These are phyloP conservation scores for Cotesia chilonis DNA, from an alignment of 1,140 invertebrate genomes.

Conservation along the genomic window DNA sequence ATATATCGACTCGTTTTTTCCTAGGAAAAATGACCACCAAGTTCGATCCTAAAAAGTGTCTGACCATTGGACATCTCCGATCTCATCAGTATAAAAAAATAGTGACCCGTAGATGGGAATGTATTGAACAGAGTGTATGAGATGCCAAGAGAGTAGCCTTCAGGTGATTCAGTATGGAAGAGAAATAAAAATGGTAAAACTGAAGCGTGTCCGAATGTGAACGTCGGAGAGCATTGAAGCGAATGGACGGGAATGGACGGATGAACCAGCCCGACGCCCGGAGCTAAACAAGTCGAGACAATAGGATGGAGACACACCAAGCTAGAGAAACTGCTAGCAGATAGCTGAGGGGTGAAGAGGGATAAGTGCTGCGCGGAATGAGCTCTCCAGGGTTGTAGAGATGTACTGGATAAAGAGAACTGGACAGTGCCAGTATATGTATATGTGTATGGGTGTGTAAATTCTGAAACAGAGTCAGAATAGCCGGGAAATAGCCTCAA, in stretches of 20 bases:
- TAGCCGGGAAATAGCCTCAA: constrained; percentile 49
- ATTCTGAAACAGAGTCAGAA: constrained; percentile 27
- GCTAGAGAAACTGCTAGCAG: constrained; percentile 12
- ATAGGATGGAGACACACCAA: constrained; percentile 29
- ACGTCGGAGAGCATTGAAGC: constrained; percentile 38
- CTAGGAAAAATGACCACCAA: too few species aligned
- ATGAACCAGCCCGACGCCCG: constrained; percentile 33
- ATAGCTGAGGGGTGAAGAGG: constrained; percentile 9
- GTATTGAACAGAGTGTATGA: constrained; percentile 15
- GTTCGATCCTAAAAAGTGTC: too few species aligned
- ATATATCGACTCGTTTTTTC: too few species aligned
- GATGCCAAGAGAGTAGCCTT: constrained; percentile 5
- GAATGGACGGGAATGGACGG: constrained; percentile 40
- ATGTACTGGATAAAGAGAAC: constrained; percentile 6
- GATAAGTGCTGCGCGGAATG: constrained; percentile 32
- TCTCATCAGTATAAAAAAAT: too few species aligned
- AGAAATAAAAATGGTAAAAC: constrained; percentile 49
- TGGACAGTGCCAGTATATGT: background rate
- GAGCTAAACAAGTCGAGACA: constrained; percentile 39
- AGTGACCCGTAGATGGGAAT: background rate
- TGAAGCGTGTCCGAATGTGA: constrained; percentile 39
- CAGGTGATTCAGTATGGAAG: constrained; percentile 46
- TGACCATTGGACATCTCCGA: too few species aligned
- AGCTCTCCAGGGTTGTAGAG: constrained; percentile 29
- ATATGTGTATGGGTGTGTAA: constrained; percentile 22